Evolutionary conservation across 2,797 vertebrate species (phyloP), one percentile per base, ranked within the genome.

Genomic region (Enteromius fasciolatus): DNA sequence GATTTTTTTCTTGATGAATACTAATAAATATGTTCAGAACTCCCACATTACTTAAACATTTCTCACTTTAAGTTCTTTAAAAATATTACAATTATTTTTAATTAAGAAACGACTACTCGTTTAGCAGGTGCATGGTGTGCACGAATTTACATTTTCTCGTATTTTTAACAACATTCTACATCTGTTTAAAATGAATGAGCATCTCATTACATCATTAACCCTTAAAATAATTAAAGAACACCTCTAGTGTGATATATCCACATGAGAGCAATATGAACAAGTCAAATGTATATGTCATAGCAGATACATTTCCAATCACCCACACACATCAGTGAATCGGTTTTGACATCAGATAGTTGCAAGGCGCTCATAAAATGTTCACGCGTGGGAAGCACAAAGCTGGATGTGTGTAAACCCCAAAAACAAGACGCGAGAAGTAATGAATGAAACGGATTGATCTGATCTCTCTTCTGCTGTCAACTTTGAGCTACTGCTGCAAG

Each of bases 391-490:
- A 48, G 18, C 41, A 12, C 28, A 39, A n/a, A 1, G 18, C 23
- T 69, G 18, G 48, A 74, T 9, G 33, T n/a, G 18, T 36, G 41
- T 33, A n/a, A 17, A 8, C 33, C 20, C 20, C n/a, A 3, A 46
- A 76, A 57, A 57, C 20, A 70, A 28, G 25, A 70, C 25, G 8
- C 3, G 52, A 69, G 41, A 63, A 73, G 41, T 54, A 33, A 64
- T 52, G 23, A 84, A 83, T 77, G 64, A 66, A 46, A 73, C 39
- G 72, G 6, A 84, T 9, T 57, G 63, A 80, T 59, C 23, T 8
- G 36, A 54, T 87, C 15, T 77, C 84, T 78, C 28, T n/a, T 66
- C 18, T 88, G 75, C 90, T 92, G 92, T 92, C 91, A 95, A 95
- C 92, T 94, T 94, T 90, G 85, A 87, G 86, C 86, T 86, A 59